Base-by-base conservation (phyloP, 2,113 vertebrate species). In the Zosterops lateralis region DNA sequence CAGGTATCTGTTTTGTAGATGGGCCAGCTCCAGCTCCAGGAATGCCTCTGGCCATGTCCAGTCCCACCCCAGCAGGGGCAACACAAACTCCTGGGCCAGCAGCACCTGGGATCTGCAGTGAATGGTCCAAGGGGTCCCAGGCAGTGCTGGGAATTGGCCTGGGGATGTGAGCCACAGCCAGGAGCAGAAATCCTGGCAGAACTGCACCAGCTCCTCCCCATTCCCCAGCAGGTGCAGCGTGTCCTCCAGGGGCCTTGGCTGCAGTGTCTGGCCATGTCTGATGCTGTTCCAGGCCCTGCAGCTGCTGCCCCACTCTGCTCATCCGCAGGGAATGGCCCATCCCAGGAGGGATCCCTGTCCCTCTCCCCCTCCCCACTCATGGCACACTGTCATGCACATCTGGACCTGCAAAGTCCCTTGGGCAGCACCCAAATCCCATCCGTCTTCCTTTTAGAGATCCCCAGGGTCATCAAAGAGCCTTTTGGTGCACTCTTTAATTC, bases 171-270 rank as follows among this genome's bases (percentile, higher is more conserved):
- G 25, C 51, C 44, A 66, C 34, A 58, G 51, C 24, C 31, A 58
- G 25, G 61, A 25, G 34, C 5, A 75, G 51, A 34, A 58, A 31
- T 34, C 34, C 31, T 16, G 36, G 10, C 0, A 1, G 38, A 57
- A n/a, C 50, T 48, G 51, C 25, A 75, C 34, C 71, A 34, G 44
- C 20, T 31, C 10, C 25, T 42, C 16, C 31, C 19, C 0, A 0
- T 42, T 57, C 9, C 34, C 51, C 60, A 84, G 42, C 11, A 40
- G 42, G n/a, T 8, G 15, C 18, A 48, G 10, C 3, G 13, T 36
- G 3, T 50, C 22, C 24, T 36, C 7, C 34, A 28, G 34, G 29
- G 22, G 5, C 44, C 7, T 14, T 14, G 9, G 45, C 31, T 1
- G 1, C 42, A 82, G 19, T 29, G 29, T 50, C 31, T 4, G 1